A percentile compares a stretch with the other conserved stretches of the same genome.
Evolutionary conservation across 2,888 invertebrate species (phyloP).

Genomic region (Beris chalybata): DNA sequence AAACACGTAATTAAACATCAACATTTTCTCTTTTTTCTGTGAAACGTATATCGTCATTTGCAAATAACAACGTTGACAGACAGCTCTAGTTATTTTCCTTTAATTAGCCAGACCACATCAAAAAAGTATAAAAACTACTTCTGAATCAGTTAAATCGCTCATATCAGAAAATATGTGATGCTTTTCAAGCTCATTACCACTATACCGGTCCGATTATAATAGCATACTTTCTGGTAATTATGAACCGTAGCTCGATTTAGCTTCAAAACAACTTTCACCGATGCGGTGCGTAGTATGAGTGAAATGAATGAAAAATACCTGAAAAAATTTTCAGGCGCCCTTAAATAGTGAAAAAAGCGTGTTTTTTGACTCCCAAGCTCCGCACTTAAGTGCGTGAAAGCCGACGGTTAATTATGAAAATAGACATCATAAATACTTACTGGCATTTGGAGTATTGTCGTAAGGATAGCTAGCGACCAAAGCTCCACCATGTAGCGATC

Average conservation of each 20-base stretch:
- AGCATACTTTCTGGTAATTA: constrained; percentile 23
- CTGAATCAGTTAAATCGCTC: background rate
- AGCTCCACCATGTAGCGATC: constrained; percentile 92
- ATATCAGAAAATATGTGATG: constrained; percentile 3
- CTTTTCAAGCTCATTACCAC: constrained; percentile 10
- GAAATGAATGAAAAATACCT: background rate
- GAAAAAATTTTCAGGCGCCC: background rate
- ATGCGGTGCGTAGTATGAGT: background rate
- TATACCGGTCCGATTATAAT: background rate
- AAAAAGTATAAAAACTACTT: too few relatives aligned
- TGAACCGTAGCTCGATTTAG: background rate
- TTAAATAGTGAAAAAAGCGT: background rate
- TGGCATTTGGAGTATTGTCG: constrained; percentile 91
- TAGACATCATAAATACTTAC: constrained; percentile 63
- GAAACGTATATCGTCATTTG: too few relatives aligned
- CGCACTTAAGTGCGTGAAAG: background rate
- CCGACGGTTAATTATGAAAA: constrained; percentile 8
- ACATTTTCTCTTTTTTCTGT: too few relatives aligned
- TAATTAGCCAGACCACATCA: too few relatives aligned
- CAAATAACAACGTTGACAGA: too few relatives aligned
- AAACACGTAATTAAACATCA: too few relatives aligned
- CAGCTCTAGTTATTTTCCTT: too few relatives aligned
- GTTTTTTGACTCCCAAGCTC: background rate
- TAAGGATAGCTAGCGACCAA: constrained; percentile 96
- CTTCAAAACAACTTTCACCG: constrained; percentile 25